A percentile compares a stretch with the other conserved stretches of the same genome.
Evolutionary conservation across 2,888 invertebrate genomes (phyloP).

Genomic region (Ptycholaimellus sp.): DNA sequence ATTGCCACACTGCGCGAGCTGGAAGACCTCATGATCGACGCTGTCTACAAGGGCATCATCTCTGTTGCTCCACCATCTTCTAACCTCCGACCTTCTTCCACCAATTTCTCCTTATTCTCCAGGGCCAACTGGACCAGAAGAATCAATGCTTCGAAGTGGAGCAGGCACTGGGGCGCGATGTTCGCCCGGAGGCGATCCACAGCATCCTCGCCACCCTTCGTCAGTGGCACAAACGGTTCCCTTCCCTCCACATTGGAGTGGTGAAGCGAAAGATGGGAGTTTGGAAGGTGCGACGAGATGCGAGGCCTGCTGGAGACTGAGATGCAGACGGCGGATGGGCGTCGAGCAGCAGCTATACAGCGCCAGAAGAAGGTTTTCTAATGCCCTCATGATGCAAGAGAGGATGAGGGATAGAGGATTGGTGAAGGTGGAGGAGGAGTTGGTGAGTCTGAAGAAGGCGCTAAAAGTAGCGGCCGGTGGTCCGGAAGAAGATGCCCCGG

Average conservation of each 20-base stretch:
- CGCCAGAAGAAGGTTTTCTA: too few relatives aligned
- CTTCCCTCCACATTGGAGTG: neutral
- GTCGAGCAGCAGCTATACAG: too few relatives aligned
- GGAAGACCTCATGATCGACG: constrained; percentile 88
- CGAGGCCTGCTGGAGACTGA: constrained; percentile 3
- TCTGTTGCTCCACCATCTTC: too few relatives aligned
- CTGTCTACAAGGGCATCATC: constrained; percentile 84
- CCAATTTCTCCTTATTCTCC: too few relatives aligned
- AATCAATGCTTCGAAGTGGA: constrained; percentile 76
- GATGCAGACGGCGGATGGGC: constrained; percentile 1
- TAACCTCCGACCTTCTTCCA: too few relatives aligned
- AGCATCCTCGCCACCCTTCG: constrained; percentile 42
- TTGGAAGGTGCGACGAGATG: constrained; percentile 4
- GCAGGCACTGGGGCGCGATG: constrained; percentile 74
- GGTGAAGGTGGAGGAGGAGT: constrained; percentile 5
- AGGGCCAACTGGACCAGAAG: constrained; percentile 81
- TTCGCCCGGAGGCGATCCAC: constrained; percentile 54
- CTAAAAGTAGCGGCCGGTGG: constrained; percentile 1
- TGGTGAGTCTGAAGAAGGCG: constrained; percentile 6
- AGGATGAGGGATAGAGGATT: neutral
- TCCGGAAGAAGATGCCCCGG: neutral
- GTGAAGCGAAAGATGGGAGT: neutral
- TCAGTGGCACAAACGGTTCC: constrained; percentile 14
- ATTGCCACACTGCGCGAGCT: constrained; percentile 71
- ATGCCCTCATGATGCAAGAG: too few relatives aligned